Conservation (phyloP, 2,113 vertebrate species). For the Struthidea cinerea region DNA sequence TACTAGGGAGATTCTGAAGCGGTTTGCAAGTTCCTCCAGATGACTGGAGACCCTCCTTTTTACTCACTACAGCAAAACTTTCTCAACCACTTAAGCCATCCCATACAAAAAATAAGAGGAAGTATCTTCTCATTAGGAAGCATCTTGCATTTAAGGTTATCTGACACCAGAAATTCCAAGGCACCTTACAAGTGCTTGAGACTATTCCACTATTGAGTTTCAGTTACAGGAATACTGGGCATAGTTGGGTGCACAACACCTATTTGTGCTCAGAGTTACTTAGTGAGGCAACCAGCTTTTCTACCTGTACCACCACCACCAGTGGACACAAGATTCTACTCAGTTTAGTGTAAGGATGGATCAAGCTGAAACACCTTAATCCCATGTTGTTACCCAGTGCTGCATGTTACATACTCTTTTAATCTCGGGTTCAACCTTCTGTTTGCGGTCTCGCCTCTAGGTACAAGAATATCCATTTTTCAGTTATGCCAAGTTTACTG, state of each 20-base stretch:
- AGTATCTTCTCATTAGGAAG: background rate
- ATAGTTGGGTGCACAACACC: background rate
- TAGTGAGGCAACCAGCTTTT: background rate
- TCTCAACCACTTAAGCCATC: background rate
- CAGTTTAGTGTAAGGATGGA: background rate
- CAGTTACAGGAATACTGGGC: background rate
- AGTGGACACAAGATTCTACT: background rate
- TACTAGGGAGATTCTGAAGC: background rate
- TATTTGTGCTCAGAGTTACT: background rate
- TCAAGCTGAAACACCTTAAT: background rate
- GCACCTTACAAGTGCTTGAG: background rate
- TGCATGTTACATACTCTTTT: constrained; percentile 69
- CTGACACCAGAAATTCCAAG: background rate
- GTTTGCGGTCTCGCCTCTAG: constrained; percentile 75
- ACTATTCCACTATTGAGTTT: background rate
- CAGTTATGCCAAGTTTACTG: background rate
- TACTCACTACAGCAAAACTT: background rate
- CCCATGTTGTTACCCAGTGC: background rate
- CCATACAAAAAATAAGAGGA: background rate
- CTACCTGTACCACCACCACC: background rate
- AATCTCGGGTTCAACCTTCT: constrained; percentile 58
- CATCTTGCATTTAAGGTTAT: background rate
- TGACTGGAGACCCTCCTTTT: background rate
- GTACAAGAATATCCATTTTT: background rate
- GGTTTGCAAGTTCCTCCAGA: background rate